Evolutionary conservation across 2,113 vertebrate genomes (phyloP).

Genomic region (Microtus montanus): DNA sequence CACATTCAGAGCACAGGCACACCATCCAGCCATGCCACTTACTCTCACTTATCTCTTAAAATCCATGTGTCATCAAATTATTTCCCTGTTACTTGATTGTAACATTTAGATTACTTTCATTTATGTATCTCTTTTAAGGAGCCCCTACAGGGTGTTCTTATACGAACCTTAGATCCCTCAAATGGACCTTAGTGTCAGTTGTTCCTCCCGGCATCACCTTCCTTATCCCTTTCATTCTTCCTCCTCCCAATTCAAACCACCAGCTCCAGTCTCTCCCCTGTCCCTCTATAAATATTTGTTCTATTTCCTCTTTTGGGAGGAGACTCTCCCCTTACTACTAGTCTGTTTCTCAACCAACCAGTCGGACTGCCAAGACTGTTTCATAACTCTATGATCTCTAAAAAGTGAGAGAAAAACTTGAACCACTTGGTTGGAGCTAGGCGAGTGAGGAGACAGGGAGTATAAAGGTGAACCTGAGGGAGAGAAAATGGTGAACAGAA

Average conservation of each 20-base stretch:
- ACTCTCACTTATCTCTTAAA: neutral
- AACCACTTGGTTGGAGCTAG: neutral
- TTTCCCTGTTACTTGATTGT: neutral
- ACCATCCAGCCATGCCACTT: neutral
- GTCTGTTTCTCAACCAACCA: neutral
- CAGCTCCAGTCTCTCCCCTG: neutral
- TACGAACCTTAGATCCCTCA: neutral
- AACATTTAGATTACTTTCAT: neutral
- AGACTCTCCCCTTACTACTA: neutral
- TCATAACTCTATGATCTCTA: neutral
- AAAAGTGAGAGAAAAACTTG: neutral
- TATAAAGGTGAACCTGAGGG: neutral
- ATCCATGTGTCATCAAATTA: neutral
- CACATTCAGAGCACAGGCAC: neutral
- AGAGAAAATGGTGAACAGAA: neutral
- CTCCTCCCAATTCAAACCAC: neutral
- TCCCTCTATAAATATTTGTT: neutral
- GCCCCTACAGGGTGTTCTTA: neutral
- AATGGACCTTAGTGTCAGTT: neutral
- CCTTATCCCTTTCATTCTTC: neutral
- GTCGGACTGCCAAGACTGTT: neutral
- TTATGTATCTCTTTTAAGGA: neutral
- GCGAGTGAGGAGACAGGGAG: neutral
- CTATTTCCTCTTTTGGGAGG: neutral
- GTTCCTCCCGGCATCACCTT: neutral